Conservation (phyloP, 2,797 vertebrate genomes). For the Picus viridis region DNA sequence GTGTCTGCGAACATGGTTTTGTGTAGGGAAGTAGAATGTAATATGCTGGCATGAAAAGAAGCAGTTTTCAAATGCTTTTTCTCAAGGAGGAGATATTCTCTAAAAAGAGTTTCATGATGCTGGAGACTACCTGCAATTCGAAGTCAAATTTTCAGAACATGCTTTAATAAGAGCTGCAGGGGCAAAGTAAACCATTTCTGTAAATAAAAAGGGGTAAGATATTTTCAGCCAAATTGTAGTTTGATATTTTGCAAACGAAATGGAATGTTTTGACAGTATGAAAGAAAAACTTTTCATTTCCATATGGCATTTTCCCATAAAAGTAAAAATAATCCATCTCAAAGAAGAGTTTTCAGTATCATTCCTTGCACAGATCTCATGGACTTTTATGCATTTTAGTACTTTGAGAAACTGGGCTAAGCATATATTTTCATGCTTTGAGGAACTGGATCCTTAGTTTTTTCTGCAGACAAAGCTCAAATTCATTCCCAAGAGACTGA, state of each 20-base stretch:
- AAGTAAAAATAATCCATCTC: neutral
- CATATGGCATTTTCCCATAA: neutral
- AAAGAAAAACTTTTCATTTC: neutral
- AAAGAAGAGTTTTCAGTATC: neutral
- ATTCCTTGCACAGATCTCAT: neutral
- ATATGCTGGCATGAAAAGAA: neutral
- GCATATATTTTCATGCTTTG: conserved; percentile 7
- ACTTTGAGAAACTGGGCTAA: conserved; percentile 5
- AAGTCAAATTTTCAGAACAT: neutral
- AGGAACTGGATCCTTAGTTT: conserved; percentile 17
- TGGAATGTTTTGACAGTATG: neutral
- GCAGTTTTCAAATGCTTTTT: neutral
- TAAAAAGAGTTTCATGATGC: neutral
- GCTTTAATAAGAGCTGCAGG: neutral
- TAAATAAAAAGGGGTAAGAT: neutral
- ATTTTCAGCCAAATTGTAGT: neutral
- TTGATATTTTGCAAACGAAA: conserved; percentile 22
- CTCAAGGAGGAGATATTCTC: neutral
- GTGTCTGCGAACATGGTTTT: neutral
- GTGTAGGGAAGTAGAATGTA: neutral
- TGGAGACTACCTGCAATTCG: neutral
- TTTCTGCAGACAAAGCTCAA: conserved; percentile 38
- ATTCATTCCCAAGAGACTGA: conserved; percentile 17
- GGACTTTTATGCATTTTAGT: neutral
- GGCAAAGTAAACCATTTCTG: neutral